These are phyloP conservation scores for Selenia dentaria DNA, from an alignment of 2,888 invertebrate genomes.

Conservation along the genomic window DNA sequence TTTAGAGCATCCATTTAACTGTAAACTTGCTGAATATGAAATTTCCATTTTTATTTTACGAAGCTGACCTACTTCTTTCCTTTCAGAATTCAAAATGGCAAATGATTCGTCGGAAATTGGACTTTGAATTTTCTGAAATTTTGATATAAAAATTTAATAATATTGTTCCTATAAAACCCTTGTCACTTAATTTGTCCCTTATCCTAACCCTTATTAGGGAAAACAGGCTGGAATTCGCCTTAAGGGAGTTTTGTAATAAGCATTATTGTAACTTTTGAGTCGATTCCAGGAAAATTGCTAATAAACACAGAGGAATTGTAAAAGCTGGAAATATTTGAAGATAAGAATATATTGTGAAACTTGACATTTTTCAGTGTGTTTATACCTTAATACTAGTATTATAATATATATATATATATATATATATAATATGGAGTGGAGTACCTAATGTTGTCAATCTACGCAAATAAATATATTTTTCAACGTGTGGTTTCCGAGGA, in stretches of 20 bases:
- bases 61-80: constrained; percentile 16
- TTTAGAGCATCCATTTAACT: neutral
- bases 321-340: too few relatives aligned
- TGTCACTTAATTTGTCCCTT: constrained; percentile 36
- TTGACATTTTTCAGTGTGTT: neutral
- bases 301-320: constrained; percentile 8
- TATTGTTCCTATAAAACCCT: constrained; percentile 24
- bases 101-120: constrained; percentile 14
- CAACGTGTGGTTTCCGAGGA: too few relatives aligned
- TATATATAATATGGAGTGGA: too few relatives aligned
- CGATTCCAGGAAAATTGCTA: constrained; percentile 19
- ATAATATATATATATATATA: too few relatives aligned
- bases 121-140: constrained; percentile 15
- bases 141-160: constrained; percentile 17
- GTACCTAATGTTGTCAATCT: too few relatives aligned
- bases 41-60: constrained; percentile 10
- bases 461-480: too few relatives aligned
- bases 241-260: constrained; percentile 30
- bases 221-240: constrained; percentile 32
- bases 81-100: constrained; percentile 10
- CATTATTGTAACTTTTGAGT: constrained; percentile 29
- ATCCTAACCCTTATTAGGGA: constrained; percentile 33
- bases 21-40: constrained; percentile 5
- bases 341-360: neutral
- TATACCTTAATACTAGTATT: too few relatives aligned